Evolutionary conservation across 2,888 invertebrate genomes (phyloP), one percentile per base, ranked within the genome.

Genomic region (Xylocampa areola): DNA sequence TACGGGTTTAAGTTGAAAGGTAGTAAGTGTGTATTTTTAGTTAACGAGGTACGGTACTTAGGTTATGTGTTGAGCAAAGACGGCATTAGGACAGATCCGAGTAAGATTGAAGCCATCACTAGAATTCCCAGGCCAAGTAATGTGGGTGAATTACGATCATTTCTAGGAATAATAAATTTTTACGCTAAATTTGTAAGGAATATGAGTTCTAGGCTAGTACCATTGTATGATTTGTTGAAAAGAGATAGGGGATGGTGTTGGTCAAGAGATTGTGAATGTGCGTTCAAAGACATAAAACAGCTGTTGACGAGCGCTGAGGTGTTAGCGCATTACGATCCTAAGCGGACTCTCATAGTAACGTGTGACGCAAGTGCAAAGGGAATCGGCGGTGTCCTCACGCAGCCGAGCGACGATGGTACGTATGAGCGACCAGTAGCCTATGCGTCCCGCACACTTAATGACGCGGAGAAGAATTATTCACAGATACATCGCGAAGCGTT

Each of bases 161-260:
- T 33, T 16, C 14, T n/a, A n/a, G n/a, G n/a, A n/a, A n/a, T n/a
- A n/a, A n/a, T n/a, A n/a, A n/a, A n/a, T n/a, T n/a, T n/a, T n/a
- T n/a, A n/a, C n/a, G n/a, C n/a, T n/a, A n/a, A n/a, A n/a, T n/a
- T n/a, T n/a, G n/a, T n/a, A n/a, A n/a, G n/a, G n/a, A n/a, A n/a
- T n/a, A n/a, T n/a, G n/a, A n/a, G n/a, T n/a, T n/a, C n/a, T n/a
- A n/a, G n/a, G n/a, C n/a, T n/a, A n/a, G n/a, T n/a, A n/a, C n/a
- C n/a, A n/a, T n/a, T n/a, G n/a, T n/a, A n/a, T 33, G 32, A 33
- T 14, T 33, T 33, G 3, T 33, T 33, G n/a, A 33, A 33, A 33
- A 14, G 32, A 33, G 32, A 33, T 33, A 33, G 32, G 32, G 16
- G 8, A 16, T 33, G 32, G 32, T 14, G n/a, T 14, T 33, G 32